A percentile compares a stretch with the other conserved stretches of the same genome.
phyloP scores from a whole-genome alignment of 2,113 vertebrate species.

The Dunckerocampus dactyliophorus region DNA sequence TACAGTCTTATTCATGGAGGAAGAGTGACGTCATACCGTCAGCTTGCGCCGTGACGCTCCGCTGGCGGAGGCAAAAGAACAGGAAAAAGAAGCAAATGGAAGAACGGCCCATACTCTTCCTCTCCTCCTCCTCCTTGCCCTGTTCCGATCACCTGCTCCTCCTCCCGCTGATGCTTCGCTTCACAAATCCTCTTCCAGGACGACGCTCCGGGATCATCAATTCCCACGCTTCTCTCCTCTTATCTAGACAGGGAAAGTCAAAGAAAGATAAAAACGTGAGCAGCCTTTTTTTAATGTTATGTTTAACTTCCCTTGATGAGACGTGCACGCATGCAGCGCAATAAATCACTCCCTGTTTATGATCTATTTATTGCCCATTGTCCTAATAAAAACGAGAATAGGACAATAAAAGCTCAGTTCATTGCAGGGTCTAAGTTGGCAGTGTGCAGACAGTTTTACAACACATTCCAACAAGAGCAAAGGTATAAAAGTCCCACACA shows the following conservation, averaged over 20 bases:
- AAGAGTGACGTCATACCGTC: constrained; percentile 61
- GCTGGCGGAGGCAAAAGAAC: constrained; percentile 57
- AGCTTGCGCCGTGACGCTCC: constrained; percentile 56
- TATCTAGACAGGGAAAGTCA: constrained; percentile 47
- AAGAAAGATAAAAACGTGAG: constrained; percentile 36
- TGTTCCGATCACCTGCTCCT: constrained; percentile 47
- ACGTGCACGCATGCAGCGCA: neutral
- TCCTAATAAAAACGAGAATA: neutral
- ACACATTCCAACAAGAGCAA: constrained; percentile 6
- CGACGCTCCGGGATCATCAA: constrained; percentile 56
- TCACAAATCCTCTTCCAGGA: constrained; percentile 38
- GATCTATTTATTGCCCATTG: neutral
- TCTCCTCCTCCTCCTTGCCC: constrained; percentile 41
- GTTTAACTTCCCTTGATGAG: neutral
- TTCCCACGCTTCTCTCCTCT: constrained; percentile 30
- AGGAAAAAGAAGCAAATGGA: constrained; percentile 63
- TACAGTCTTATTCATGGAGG: too few species aligned
- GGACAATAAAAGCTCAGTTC: neutral
- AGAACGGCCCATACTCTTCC: constrained; percentile 60
- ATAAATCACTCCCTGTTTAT: constrained; percentile 4
- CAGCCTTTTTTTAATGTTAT: neutral
- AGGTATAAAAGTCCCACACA: constrained; percentile 30
- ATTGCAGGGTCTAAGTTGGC: neutral
- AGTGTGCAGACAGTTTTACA: constrained; percentile 18
- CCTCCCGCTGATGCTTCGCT: constrained; percentile 21